Conservation (phyloP, 1,140 invertebrate species). For the Probaryconus sp. region DNA sequence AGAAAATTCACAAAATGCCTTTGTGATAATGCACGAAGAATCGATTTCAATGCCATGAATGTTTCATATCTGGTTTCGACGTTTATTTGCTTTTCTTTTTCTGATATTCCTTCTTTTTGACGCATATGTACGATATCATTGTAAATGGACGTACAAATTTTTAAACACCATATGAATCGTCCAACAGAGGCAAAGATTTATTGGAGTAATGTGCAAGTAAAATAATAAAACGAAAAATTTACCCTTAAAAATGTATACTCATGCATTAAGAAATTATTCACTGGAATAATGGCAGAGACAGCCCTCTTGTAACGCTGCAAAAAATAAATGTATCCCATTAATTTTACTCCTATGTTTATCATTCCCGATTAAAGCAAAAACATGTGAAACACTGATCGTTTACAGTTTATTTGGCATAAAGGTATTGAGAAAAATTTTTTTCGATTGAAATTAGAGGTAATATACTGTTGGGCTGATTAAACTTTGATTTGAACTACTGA, state of each 20-base stretch:
- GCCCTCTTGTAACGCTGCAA: slow-evolving; percentile 48
- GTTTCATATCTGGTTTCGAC: too few species aligned
- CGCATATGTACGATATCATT: too few species aligned
- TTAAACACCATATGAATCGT: too few species aligned
- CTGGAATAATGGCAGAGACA: slow-evolving; percentile 43
- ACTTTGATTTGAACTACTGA: too few species aligned
- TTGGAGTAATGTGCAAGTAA: slow-evolving; percentile 23
- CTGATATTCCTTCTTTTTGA: too few species aligned
- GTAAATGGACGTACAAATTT: too few species aligned
- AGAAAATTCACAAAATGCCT: too few species aligned
- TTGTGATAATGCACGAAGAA: too few species aligned
- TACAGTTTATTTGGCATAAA: not conserved
- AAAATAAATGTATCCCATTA: slow-evolving; percentile 45
- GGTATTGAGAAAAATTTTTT: slow-evolving; percentile 2
- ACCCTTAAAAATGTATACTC: slow-evolving; percentile 53
- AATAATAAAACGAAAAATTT: slow-evolving; percentile 33
- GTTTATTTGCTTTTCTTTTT: too few species aligned
- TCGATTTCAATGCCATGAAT: too few species aligned
- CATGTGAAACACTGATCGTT: slow-evolving; percentile 2
- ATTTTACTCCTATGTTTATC: slow-evolving; percentile 17
- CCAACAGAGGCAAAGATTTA: not conserved
- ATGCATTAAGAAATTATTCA: slow-evolving; percentile 51
- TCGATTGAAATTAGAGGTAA: not conserved
- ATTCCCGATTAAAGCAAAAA: slow-evolving; percentile 16
- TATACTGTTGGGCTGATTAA: too few species aligned